These are phyloP conservation scores for Nematostella vectensis DNA, from an alignment of 92 coral and sea anemone genomes.

Conservation along the genomic window DNA sequence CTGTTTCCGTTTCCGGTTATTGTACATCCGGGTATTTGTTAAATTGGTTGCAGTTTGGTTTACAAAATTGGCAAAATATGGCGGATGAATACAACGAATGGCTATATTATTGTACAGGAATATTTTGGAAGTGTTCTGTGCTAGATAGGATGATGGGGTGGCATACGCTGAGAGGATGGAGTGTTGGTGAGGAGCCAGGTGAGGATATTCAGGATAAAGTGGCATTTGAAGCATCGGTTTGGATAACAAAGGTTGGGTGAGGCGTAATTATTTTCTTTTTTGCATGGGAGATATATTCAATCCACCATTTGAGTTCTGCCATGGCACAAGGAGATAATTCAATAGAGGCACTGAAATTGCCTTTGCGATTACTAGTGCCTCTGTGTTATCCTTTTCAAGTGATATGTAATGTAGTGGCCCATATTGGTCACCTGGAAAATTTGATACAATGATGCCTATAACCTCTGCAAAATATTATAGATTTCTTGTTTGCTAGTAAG, in stretches of 20 bases:
- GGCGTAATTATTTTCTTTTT: conserved; percentile 4
- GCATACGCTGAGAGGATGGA: too few relatives aligned
- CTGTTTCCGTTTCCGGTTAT: too few relatives aligned
- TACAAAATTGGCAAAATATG: too few relatives aligned
- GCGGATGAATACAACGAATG: too few relatives aligned
- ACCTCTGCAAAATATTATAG: conserved; percentile 31
- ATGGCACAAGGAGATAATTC: conserved; percentile 17
- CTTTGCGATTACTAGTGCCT: conserved; percentile 8
- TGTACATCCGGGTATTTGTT: too few relatives aligned
- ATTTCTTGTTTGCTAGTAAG: conserved; percentile 13
- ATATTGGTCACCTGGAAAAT: conserved; percentile 43
- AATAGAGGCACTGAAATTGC: conserved; percentile 33
- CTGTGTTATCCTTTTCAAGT: conserved; percentile 31
- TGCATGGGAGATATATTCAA: conserved; percentile 19
- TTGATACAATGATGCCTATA: conserved; percentile 46
- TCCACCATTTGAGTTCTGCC: conserved; percentile 34
- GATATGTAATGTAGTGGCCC: conserved; percentile 43
- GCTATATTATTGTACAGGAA: too few relatives aligned
- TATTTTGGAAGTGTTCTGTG: too few relatives aligned
- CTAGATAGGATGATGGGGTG: too few relatives aligned
- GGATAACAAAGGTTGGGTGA: conserved; percentile 14
- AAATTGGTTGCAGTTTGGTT: conserved; percentile 39
- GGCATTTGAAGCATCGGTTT: conserved; percentile 45
- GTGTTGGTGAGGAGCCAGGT: too few relatives aligned
- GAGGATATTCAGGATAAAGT: too few relatives aligned